A percentile compares a stretch with the other conserved stretches of the same genome.
phyloP scores from a whole-genome alignment of 2,888 invertebrate species.

The Antitype chi region DNA sequence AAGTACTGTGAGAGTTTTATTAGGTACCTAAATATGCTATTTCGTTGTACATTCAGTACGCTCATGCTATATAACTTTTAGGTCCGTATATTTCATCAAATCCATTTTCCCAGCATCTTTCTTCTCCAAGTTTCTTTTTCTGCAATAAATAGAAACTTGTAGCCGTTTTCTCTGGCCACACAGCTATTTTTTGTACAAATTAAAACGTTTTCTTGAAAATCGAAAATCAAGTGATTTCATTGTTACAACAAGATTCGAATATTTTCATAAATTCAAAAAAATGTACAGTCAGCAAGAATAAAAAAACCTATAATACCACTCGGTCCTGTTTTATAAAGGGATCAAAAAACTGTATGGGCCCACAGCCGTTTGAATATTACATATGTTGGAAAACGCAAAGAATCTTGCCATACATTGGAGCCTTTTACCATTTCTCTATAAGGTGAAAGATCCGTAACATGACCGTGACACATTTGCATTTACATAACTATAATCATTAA shows the following conservation, averaged over 20 bases:
- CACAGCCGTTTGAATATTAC: too few relatives aligned
- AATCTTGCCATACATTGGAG: too few relatives aligned
- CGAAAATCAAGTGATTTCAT: background rate
- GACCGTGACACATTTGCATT: too few relatives aligned
- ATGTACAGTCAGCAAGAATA: too few relatives aligned
- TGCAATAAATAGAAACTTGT: background rate
- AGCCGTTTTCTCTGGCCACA: background rate
- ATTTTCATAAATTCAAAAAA: background rate
- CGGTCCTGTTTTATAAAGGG: too few relatives aligned
- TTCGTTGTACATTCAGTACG: background rate
- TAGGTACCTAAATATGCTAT: conserved; percentile 27
- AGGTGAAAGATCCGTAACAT: too few relatives aligned
- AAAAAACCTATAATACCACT: too few relatives aligned
- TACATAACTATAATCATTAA: too few relatives aligned
- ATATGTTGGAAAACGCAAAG: too few relatives aligned
- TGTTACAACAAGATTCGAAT: background rate
- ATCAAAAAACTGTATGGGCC: too few relatives aligned
- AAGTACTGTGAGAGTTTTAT: conserved; percentile 36
- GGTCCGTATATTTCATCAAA: background rate
- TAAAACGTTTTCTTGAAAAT: background rate
- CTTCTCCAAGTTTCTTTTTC: background rate
- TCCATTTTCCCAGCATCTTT: background rate
- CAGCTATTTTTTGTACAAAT: background rate
- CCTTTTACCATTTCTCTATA: background rate
- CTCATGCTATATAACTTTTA: background rate